Percentiles rank a stretch among this genome's conserved stretches.
Conservation (phyloP, 2,113 vertebrate genomes). For the Xiphophorus hellerii region DNA sequence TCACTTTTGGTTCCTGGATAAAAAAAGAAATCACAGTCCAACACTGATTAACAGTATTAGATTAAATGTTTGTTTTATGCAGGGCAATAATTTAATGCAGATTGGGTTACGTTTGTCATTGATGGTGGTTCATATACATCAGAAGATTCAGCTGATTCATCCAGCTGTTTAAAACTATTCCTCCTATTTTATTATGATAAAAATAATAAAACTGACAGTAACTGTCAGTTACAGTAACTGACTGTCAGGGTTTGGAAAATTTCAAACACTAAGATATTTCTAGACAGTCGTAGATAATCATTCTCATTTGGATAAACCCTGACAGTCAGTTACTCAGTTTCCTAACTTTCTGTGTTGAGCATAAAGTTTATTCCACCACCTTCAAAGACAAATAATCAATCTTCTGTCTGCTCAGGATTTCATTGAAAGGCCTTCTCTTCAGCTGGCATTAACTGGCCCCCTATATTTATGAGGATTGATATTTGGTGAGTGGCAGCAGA, state of each 20-base stretch:
- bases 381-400: slow-evolving; percentile 46
- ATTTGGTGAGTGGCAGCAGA: slow-evolving; percentile 48
- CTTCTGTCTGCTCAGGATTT: slow-evolving; percentile 32
- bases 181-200: too few relatives aligned
- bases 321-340: too few relatives aligned
- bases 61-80: background rate
- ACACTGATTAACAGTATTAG: background rate
- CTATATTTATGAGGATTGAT: slow-evolving; percentile 70
- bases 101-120: background rate
- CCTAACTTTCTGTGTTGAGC: background rate
- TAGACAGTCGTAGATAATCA: too few relatives aligned
- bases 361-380: background rate
- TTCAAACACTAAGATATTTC: too few relatives aligned
- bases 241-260: too few relatives aligned
- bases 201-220: too few relatives aligned
- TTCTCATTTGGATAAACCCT: too few relatives aligned
- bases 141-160: background rate
- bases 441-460: slow-evolving; percentile 63
- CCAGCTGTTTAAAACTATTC: too few relatives aligned
- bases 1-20: background rate
- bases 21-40: background rate
- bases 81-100: background rate
- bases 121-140: background rate
- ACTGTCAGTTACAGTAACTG: too few relatives aligned
- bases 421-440: slow-evolving; percentile 48